Evolutionary conservation across 2,113 vertebrate genomes (phyloP).

Genomic region (Charina bottae): DNA sequence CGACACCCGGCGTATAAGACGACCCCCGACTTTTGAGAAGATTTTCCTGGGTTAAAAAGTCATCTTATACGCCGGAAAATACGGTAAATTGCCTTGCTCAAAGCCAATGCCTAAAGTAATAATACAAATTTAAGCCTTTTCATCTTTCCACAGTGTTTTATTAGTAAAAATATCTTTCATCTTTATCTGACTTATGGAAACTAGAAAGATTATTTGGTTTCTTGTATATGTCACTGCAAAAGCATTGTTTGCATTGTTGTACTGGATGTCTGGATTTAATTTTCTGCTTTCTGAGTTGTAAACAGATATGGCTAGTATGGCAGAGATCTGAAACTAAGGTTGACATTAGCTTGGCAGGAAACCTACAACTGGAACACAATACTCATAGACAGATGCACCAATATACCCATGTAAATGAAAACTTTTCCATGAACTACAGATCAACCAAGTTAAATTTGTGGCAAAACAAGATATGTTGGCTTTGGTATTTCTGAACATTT

Average conservation of each 20-base stretch:
- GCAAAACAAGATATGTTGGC: background rate
- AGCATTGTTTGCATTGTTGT: constrained; percentile 44
- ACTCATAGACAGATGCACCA: constrained; percentile 53
- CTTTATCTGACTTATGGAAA: constrained; percentile 51
- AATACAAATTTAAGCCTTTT: background rate
- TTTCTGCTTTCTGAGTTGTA: constrained; percentile 45
- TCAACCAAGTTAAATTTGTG: constrained; percentile 31
- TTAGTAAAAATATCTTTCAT: constrained; percentile 34
- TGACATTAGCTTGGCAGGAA: constrained; percentile 60
- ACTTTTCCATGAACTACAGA: constrained; percentile 46
- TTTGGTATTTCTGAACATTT: background rate
- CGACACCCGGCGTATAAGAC: too few species aligned
- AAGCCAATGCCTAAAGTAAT: constrained; percentile 27
- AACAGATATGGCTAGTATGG: constrained; percentile 41
- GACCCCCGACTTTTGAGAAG: too few species aligned
- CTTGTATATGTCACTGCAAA: constrained; percentile 2
- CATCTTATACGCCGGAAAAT: too few species aligned
- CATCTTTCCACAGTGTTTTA: constrained; percentile 32
- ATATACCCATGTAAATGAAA: constrained; percentile 36
- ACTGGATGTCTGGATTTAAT: constrained; percentile 42
- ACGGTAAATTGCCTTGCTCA: constrained; percentile 15
- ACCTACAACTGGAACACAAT: constrained; percentile 36
- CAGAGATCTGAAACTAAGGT: constrained; percentile 46
- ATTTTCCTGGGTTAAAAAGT: too few species aligned
- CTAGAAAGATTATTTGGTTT: constrained; percentile 40